These are phyloP conservation scores for Keiferia lycopersicella DNA, from an alignment of 2,888 invertebrate genomes.

Conservation along the genomic window DNA sequence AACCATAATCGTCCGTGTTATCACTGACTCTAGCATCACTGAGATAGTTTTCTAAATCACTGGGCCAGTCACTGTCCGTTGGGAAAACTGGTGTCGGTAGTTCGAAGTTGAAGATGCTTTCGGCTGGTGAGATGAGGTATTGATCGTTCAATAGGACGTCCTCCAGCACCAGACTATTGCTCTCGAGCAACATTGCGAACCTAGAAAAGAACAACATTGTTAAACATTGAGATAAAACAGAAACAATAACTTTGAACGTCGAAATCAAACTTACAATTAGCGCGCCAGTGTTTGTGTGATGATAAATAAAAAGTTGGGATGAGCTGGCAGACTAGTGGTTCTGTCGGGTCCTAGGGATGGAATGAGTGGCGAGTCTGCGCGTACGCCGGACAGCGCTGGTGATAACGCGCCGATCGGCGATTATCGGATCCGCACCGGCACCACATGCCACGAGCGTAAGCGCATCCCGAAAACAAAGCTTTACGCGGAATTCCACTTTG, in stretches of 20 bases:
- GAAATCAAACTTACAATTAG: constrained; percentile 28
- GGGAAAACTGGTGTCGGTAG: constrained; percentile 54
- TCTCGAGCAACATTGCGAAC: constrained; percentile 63
- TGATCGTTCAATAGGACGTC: constrained; percentile 67
- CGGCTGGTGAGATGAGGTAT: constrained; percentile 68
- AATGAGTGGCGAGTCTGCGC: constrained; percentile 49
- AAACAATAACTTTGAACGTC: constrained; percentile 4
- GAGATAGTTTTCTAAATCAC: constrained; percentile 67
- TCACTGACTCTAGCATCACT: constrained; percentile 56
- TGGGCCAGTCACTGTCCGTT: constrained; percentile 60
- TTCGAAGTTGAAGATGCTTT: constrained; percentile 74
- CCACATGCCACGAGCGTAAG: constrained; percentile 24
- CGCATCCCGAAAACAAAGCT: constrained; percentile 5
- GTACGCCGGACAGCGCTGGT: constrained; percentile 43
- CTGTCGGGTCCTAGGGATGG: constrained; percentile 58
- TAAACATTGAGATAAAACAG: neutral
- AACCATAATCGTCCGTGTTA: constrained; percentile 57
- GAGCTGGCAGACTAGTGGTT: constrained; percentile 54
- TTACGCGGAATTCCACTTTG: constrained; percentile 13
- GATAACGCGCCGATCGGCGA: constrained; percentile 72
- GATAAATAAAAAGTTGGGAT: constrained; percentile 37
- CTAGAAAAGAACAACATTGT: constrained; percentile 41
- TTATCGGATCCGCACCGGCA: constrained; percentile 51
- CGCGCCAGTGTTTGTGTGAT: constrained; percentile 33
- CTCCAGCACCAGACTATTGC: constrained; percentile 54